Conservation (phyloP, 2,888 invertebrate species). For the Acanthosepion lycidas region DNA sequence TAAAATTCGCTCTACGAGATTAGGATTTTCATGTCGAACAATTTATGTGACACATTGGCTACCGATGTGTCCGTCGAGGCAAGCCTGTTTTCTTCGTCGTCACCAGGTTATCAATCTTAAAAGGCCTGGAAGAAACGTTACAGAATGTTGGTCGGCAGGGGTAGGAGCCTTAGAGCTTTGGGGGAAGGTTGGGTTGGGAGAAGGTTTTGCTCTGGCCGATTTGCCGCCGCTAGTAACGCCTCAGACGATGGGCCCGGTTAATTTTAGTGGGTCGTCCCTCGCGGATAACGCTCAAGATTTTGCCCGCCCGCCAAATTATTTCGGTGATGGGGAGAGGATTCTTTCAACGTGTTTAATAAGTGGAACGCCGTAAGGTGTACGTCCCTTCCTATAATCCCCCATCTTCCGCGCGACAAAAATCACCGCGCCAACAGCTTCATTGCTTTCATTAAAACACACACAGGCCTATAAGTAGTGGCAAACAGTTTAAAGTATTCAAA, state of each 20-base stretch:
- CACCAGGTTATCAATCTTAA: no score
- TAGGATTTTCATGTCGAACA: no score
- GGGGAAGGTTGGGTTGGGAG: background rate
- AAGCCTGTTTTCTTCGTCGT: background rate
- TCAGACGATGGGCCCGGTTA: background rate
- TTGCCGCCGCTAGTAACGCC: background rate
- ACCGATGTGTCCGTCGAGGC: background rate
- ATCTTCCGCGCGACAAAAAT: background rate
- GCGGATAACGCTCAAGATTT: background rate
- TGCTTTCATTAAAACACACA: background rate
- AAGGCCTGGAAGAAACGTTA: background rate
- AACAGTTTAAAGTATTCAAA: no score
- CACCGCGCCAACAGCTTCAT: background rate
- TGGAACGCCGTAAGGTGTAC: background rate
- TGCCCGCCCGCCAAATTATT: constrained; percentile 21
- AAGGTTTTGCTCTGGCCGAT: background rate
- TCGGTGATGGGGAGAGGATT: background rate
- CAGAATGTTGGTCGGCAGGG: background rate
- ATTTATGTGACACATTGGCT: no score
- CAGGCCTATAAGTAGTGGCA: no score
- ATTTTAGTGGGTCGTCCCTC: constrained; percentile 10
- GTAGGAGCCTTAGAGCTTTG: background rate
- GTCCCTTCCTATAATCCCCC: background rate
- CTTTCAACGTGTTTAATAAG: background rate
- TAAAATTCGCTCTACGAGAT: no score